Base-by-base conservation (phyloP, 2,113 vertebrate genomes). In the Heloderma charlesbogerti region DNA sequence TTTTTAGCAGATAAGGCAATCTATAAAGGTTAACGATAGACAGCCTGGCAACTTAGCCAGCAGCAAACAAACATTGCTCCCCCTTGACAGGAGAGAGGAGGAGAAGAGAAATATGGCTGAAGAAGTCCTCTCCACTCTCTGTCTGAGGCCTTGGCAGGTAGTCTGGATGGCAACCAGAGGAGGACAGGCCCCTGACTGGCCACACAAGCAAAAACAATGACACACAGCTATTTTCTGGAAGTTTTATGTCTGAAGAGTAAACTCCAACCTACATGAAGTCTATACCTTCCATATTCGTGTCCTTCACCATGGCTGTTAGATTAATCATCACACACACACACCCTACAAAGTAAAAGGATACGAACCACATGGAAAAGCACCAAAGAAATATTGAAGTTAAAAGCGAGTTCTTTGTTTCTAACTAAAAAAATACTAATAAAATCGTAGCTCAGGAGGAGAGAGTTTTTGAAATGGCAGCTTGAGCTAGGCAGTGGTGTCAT, bases 401-500 rank as follows among this genome's bases (percentile, higher is more conserved):
- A 92, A 96, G 87, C 72, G 71, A 94, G 86, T 87, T 94, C 43
- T 94, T 93, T 66, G 37, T 93, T 93, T 92, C 86, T 93, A 88
- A 90, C 94, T 95, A 88, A 93, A 94, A 91, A 96, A 78, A 37
- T 18, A 45, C 8, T 1, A 48, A 37, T 31, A 51, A 37, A 81
- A 31, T 93, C 87, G 93, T 93, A 54, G 94, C 93, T 60, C 54
- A 92, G 60, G 91, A 93, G 95, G 93, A 43, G 79, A 27, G 67
- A 94, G 94, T 95, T 96, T 95, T 94, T 96, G 86, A 95, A 96
- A 95, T 89, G 81, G 84, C 90, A 94, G 94, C 94, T 96, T 95
- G 95, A 94, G 25, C n/a, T 87, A 92, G 92, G 90, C 93, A 81
- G 92, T 94, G 94, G 95, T 93, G 88, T 96, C 96, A 95, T 91